Evolutionary conservation across 2,797 vertebrate genomes (phyloP).

Genomic region (Squalus acanthias): DNA sequence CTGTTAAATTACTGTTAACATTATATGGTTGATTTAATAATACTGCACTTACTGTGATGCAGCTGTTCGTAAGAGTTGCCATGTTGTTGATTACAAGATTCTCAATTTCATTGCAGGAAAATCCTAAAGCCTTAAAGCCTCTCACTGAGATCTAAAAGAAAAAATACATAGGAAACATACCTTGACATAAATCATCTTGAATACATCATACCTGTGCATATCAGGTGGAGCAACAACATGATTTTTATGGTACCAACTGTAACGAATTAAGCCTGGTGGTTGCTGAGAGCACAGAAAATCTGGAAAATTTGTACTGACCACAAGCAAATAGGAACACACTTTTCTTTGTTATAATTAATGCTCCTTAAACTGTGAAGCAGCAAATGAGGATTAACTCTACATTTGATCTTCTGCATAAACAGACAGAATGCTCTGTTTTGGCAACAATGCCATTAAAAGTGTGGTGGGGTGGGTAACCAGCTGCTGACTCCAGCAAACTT

Average conservation of each 20-base stretch:
- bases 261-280: not conserved
- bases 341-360: not conserved
- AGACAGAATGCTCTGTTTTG: not conserved
- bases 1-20: not conserved
- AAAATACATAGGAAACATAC: slow-evolving; percentile 27
- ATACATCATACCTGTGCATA: not conserved
- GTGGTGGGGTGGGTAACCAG: not conserved
- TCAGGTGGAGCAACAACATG: not conserved
- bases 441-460: not conserved
- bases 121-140: slow-evolving; percentile 65
- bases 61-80: slow-evolving; percentile 66
- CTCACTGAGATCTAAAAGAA: slow-evolving; percentile 66
- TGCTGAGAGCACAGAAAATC: not conserved
- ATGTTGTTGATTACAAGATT: slow-evolving; percentile 69
- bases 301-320: not conserved
- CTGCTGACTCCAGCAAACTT: not conserved
- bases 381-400: not conserved
- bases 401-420: not conserved
- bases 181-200: not conserved
- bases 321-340: not conserved
- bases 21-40: not conserved
- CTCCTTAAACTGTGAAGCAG: not conserved
- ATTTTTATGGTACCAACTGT: not conserved
- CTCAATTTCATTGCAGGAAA: slow-evolving; percentile 60
- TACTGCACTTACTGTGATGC: slow-evolving; percentile 59